Percentiles rank a stretch among this genome's conserved stretches.
These are phyloP conservation scores for Microcaecilia unicolor DNA, from an alignment of 2,797 vertebrate genomes.

Conservation along the genomic window DNA sequence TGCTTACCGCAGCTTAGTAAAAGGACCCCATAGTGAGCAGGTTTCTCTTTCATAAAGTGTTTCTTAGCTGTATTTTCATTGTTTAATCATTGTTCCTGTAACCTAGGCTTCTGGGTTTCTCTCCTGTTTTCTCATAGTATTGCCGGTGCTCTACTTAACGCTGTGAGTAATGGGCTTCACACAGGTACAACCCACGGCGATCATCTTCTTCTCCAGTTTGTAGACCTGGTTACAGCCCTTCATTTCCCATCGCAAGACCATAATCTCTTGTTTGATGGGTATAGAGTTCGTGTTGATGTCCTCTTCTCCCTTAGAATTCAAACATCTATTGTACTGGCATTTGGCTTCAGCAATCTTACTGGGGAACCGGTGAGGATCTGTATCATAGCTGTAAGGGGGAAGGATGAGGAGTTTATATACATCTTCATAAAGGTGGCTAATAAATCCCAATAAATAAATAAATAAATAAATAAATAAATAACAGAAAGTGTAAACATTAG, in stretches of 20 bases:
- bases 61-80: too few species aligned
- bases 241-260: slow-evolving; percentile 36
- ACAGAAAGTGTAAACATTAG: too few species aligned
- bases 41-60: too few species aligned
- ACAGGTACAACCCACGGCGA: slow-evolving; percentile 47
- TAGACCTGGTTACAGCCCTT: slow-evolving; percentile 33
- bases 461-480: too few species aligned
- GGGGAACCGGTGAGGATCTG: slow-evolving; percentile 43
- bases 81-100: too few species aligned
- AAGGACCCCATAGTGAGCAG: too few species aligned
- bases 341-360: slow-evolving; percentile 30
- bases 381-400: slow-evolving; percentile 29
- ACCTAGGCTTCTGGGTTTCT: too few species aligned
- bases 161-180: slow-evolving; percentile 29
- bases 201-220: slow-evolving; percentile 39
- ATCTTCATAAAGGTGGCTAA: too few species aligned
- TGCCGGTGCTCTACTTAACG: slow-evolving; percentile 6
- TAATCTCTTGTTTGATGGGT: slow-evolving; percentile 46
- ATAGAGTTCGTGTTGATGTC: slow-evolving; percentile 40
- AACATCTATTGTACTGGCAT: slow-evolving; percentile 31
- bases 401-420: too few species aligned
- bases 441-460: too few species aligned
- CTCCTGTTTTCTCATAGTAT: too few species aligned
- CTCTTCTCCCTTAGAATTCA: slow-evolving; percentile 9
- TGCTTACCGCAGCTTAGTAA: too few species aligned